Conservation (phyloP, 2,888 invertebrate genomes). For the Dolichopus griseipennis region DNA sequence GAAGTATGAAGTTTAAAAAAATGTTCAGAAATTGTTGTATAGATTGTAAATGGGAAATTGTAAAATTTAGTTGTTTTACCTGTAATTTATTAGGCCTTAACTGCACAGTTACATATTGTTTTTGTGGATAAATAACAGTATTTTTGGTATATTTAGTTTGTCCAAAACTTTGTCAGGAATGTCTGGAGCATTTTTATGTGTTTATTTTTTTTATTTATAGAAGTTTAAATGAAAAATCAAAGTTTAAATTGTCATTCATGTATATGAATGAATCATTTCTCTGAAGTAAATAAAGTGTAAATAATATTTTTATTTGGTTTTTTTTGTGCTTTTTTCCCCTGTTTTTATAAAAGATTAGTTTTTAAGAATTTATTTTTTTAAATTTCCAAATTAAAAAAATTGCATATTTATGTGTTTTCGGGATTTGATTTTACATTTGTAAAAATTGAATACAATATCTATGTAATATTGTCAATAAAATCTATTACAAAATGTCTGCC, state of each 20-base stretch:
- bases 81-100: not conserved
- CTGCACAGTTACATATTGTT: not conserved
- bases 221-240: not conserved
- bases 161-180: not conserved
- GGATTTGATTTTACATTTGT: too few species aligned
- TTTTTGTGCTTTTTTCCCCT: too few species aligned
- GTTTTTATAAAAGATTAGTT: not conserved
- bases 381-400: too few species aligned
- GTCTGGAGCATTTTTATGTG: not conserved
- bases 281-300: not conserved
- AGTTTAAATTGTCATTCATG: not conserved
- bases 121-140: not conserved
- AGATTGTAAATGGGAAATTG: too few species aligned
- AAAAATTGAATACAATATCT: too few species aligned
- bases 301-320: not conserved
- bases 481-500: too few species aligned
- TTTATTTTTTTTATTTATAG: not conserved
- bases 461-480: too few species aligned
- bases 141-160: not conserved
- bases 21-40: too few species aligned
- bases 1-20: not conserved
- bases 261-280: not conserved
- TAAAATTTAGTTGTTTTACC: not conserved
- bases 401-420: too few species aligned
- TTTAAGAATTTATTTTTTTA: too few species aligned